phyloP scores from a whole-genome alignment of 2,113 vertebrate species.

The Bubo bubo region DNA sequence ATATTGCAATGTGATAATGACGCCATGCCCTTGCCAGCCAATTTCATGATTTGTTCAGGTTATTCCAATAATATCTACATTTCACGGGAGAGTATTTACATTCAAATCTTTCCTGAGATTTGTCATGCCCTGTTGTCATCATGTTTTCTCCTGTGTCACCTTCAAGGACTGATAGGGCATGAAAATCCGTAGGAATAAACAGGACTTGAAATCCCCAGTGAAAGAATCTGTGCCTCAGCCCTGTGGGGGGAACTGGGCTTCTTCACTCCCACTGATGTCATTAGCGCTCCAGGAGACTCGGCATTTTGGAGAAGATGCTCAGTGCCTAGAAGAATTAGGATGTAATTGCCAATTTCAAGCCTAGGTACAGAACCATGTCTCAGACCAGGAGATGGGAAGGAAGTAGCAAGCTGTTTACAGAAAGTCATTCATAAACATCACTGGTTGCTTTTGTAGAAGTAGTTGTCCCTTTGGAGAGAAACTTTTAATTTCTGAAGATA shows the following conservation, averaged over 20 bases:
- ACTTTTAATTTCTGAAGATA: not conserved
- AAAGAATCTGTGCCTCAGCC: not conserved
- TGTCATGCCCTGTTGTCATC: conserved; percentile 52
- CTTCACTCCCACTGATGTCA: not conserved
- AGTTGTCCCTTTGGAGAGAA: not conserved
- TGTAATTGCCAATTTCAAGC: conserved; percentile 15
- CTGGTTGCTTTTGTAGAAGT: not conserved
- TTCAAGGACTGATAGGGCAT: conserved; percentile 50
- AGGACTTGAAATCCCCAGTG: conserved; percentile 16
- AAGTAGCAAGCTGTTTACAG: not conserved
- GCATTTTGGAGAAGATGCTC: not conserved
- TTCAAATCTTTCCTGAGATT: conserved; percentile 61
- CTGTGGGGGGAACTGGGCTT: not conserved
- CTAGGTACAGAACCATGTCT: not conserved
- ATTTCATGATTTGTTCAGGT: conserved; percentile 63
- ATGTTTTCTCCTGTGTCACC: conserved; percentile 61
- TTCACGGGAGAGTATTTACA: conserved; percentile 43
- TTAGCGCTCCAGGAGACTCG: not conserved
- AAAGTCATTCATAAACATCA: not conserved
- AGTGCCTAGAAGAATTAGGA: not conserved
- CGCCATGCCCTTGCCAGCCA: conserved; percentile 18
- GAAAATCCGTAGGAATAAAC: conserved; percentile 27
- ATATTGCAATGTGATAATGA: conserved; percentile 22
- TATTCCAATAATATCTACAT: conserved; percentile 65
- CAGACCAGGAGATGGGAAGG: not conserved